These are phyloP conservation scores for Mormyrus lacerda DNA, from an alignment of 2,113 vertebrate species.

Conservation along the genomic window DNA sequence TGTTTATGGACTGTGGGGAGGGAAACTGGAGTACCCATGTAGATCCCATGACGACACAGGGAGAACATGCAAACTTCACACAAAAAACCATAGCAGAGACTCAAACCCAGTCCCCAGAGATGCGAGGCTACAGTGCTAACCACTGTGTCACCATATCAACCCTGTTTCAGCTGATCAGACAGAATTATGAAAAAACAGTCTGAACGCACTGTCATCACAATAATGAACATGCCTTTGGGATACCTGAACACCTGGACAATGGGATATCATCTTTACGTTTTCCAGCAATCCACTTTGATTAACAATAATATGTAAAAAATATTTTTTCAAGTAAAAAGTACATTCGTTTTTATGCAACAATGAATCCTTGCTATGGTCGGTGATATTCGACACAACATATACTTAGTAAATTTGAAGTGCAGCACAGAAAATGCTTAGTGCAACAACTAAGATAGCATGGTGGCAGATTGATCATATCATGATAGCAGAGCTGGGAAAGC, in stretches of 20 bases:
- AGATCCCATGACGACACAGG: not conserved
- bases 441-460: not conserved
- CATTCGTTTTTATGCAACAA: not conserved
- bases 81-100: not conserved
- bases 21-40: not conserved
- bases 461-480: not conserved
- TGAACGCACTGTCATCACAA: not conserved
- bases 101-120: not conserved
- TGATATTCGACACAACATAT: not conserved
- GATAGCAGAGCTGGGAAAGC: not conserved
- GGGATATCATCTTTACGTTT: not conserved
- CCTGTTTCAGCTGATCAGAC: not conserved
- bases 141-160: not conserved
- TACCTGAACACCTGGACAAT: not conserved
- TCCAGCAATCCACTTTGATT: not conserved
- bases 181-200: not conserved
- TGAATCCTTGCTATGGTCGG: not conserved
- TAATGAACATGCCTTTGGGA: not conserved
- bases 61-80: not conserved
- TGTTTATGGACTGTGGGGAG: not conserved
- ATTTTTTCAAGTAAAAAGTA: not conserved
- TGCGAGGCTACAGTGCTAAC: not conserved
- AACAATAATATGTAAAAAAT: not conserved
- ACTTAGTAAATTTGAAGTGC: not conserved
- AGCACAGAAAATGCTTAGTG: not conserved